phyloP scores from a whole-genome alignment of 2,888 invertebrate species.

The Epinotia bilunana region DNA sequence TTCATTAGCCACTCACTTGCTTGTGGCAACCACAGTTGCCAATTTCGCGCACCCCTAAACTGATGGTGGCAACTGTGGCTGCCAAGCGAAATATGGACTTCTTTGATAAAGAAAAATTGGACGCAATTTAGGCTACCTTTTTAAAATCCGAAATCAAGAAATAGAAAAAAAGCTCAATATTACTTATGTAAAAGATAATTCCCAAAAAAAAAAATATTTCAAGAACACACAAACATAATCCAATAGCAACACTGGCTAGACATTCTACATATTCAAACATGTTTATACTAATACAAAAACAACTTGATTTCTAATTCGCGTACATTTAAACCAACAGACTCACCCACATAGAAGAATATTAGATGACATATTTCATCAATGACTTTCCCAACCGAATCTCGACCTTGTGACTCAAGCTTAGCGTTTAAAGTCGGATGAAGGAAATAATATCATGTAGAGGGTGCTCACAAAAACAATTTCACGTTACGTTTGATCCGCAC shows the following conservation, averaged over 20 bases:
- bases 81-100: too few relatives aligned
- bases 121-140: too few relatives aligned
- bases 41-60: too few relatives aligned
- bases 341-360: slow-evolving; percentile 41
- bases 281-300: neutral
- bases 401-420: neutral
- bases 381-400: neutral
- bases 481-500: slow-evolving; percentile 43
- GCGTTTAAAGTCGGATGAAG: neutral
- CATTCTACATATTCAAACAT: neutral
- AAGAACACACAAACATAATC: neutral
- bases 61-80: too few relatives aligned
- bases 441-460: slow-evolving; percentile 31
- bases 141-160: too few relatives aligned
- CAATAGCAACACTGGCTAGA: neutral
- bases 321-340: slow-evolving; percentile 37
- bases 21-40: too few relatives aligned
- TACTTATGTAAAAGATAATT: too few relatives aligned
- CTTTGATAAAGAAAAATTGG: too few relatives aligned
- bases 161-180: too few relatives aligned
- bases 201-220: too few relatives aligned
- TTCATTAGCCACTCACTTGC: too few relatives aligned
- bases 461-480: slow-evolving; percentile 44
- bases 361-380: slow-evolving; percentile 38
- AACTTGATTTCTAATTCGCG: slow-evolving; percentile 34